Evolutionary conservation across 2,797 vertebrate genomes (phyloP), one percentile per base, ranked within the genome.

Genomic region (Rhinella marina): DNA sequence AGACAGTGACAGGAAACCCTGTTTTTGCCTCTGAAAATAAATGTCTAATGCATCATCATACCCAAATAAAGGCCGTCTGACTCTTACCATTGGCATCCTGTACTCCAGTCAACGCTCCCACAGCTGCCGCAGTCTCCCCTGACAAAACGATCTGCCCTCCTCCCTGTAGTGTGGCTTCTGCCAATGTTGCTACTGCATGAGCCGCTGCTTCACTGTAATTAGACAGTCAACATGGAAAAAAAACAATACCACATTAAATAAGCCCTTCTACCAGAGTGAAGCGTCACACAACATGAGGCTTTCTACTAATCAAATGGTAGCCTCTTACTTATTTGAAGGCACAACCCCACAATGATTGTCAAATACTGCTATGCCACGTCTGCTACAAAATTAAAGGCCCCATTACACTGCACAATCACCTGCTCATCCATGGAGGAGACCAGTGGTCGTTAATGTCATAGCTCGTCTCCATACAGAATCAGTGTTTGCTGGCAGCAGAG

Each of bases 91-190:
- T 98, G 92, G 95, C 98, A 92, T 99, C 98, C 92, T 98, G 97
- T 90, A 99, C 97, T 84, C 98, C 98, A 0, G 98, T 97, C 90
- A 99, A 96, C 0, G 98, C 98, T 91, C 98, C 98, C 0, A 99
- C 98, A 0, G 98, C 98, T 21, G 98, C 98, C 11, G 98, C 98
- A 0, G 98, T 98, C 93, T 99, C 98, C 52, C 97, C 96, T 1
- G 98, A 98, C 89, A 99, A 94, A 87, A 99, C 98, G 2, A 99
- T 99, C 91, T 99, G 98, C 66, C 98, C 98, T 87, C 98, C 98
- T 0, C 98, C 98, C 92, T 99, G 98, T 27, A 99, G 96, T 88
- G 98, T 99, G 91, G 98, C 98, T 92, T 99, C 98, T 0, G 98
- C 98, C 91, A 99, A 91, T 0, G 98, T 99, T 41, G 98, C 98